Base-by-base conservation (phyloP, 2,113 vertebrate species). In the Tragelaphus strepsiceros region DNA sequence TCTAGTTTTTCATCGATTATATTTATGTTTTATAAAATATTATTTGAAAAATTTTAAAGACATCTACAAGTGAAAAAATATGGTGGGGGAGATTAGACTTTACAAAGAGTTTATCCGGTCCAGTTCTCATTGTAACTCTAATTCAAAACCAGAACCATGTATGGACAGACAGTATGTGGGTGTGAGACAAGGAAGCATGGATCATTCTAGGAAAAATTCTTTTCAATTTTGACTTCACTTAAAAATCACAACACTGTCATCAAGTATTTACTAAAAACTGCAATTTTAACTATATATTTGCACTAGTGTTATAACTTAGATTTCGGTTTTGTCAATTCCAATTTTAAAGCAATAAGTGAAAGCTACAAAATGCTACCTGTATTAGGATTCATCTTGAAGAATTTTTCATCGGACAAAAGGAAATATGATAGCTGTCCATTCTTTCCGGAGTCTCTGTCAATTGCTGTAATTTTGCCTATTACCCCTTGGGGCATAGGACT, bases 381-480 rank as follows among this genome's bases (percentile, higher is more conserved):
- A 97, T 99, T 99, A n/a, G 99, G 94, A 96, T 99, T 99, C 12
- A 99, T 99, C 96, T 99, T 99, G 98, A 99, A 99, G 98, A 99
- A 99, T 89, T 99, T 99, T 94, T 99, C 99, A 95, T 99, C 99
- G 6, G 99, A 99, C 93, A 99, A 97, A 93, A 99, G 99, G 97
- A 99, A 99, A 98, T 99, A 99, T 4, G 99, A 99, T 54, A 99
- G 98, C 88, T 99, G 99, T 62, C 99, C 98, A 15, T 99, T 99
- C 98, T 98, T 99, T 92, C 99, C 99, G 0, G 99, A 99, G 98
- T 99, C 99, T 90, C 98, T 98, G 97, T 99, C 99, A 59, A 96
- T 5, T 53, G 99, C 99, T 90, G 97, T 97, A 81, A 99, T 96
- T 1, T 98, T 99, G 97, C 99, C 99, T 96, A 99, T 98, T 82